Evolutionary conservation across 2,113 vertebrate genomes (phyloP).

Genomic region (Clarias macrocephalus): DNA sequence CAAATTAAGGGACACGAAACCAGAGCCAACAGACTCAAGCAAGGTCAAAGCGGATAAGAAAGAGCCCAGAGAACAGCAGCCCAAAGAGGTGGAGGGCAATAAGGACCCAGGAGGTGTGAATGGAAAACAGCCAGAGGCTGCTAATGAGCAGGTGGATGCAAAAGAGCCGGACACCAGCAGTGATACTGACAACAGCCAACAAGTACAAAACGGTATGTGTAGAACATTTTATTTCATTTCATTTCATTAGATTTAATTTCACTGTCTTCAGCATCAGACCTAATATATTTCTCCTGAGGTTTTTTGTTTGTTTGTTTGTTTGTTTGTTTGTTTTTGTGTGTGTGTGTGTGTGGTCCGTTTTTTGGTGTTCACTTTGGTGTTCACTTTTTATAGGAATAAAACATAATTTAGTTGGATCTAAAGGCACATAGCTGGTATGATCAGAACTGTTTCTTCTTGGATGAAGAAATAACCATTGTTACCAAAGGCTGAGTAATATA

Average conservation of each 20-base stretch:
- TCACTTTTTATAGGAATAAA: background rate
- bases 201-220: slow-evolving; percentile 68
- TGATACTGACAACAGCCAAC: slow-evolving; percentile 59
- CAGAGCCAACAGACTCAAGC: slow-evolving; percentile 47
- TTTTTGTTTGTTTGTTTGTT: background rate
- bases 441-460: background rate
- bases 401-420: background rate
- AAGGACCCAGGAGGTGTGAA: slow-evolving; percentile 44
- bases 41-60: slow-evolving; percentile 50
- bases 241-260: background rate
- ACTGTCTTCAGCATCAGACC: background rate
- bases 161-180: slow-evolving; percentile 42
- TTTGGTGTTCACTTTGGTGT: background rate
- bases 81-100: slow-evolving; percentile 52
- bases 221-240: background rate
- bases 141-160: background rate
- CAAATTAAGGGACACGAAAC: slow-evolving; percentile 54
- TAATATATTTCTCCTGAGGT: background rate
- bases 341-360: too few species aligned
- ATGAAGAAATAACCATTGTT: slow-evolving; percentile 4
- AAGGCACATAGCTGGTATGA: background rate
- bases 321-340: background rate
- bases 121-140: slow-evolving; percentile 21
- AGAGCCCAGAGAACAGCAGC: slow-evolving; percentile 44
- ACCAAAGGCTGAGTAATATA: background rate